A percentile compares a stretch with the other conserved stretches of the same genome.
phyloP scores from a whole-genome alignment of 2,888 invertebrate genomes.

The Drosophila sordidula region DNA sequence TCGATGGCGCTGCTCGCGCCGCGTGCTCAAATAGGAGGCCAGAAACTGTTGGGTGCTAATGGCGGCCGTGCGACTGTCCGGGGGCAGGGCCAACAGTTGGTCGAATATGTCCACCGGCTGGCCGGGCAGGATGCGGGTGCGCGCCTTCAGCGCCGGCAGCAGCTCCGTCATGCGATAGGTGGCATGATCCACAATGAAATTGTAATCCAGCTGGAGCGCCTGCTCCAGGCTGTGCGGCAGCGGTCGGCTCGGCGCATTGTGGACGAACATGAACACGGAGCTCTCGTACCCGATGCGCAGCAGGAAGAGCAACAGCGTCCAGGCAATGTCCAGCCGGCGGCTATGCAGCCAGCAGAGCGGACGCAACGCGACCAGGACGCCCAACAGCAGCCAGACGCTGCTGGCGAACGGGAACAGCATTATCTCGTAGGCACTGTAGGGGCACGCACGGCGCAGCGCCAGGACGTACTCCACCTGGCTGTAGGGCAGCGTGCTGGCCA shows the following conservation, averaged over 20 bases:
- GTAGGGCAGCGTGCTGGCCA: slow-evolving; percentile 52
- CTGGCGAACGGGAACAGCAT: slow-evolving; percentile 60
- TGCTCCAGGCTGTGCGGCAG: slow-evolving; percentile 56
- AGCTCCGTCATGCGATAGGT: slow-evolving; percentile 46
- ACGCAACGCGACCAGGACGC: slow-evolving; percentile 9
- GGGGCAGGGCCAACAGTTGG: slow-evolving; percentile 33
- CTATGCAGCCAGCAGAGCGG: background rate
- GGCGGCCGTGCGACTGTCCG: slow-evolving; percentile 7
- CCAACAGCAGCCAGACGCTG: slow-evolving; percentile 52
- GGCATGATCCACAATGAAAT: slow-evolving; percentile 59
- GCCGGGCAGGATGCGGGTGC: slow-evolving; percentile 32
- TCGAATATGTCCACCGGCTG: slow-evolving; percentile 53
- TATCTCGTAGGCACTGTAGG: slow-evolving; percentile 57
- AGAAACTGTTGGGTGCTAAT: slow-evolving; percentile 49
- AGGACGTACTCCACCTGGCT: slow-evolving; percentile 50
- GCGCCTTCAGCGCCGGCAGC: slow-evolving; percentile 25
- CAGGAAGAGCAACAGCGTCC: slow-evolving; percentile 44
- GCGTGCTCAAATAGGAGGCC: slow-evolving; percentile 36
- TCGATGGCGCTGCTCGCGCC: slow-evolving; percentile 5
- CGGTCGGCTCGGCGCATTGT: slow-evolving; percentile 56
- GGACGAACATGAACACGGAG: slow-evolving; percentile 63
- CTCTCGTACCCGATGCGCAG: slow-evolving; percentile 68
- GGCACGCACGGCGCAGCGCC: slow-evolving; percentile 26
- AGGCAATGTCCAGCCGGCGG: slow-evolving; percentile 21
- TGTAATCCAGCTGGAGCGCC: slow-evolving; percentile 33